Percentiles rank a stretch among this genome's conserved stretches.
Conservation (phyloP, 2,888 invertebrate species). For the Aricia artaxerxes region DNA sequence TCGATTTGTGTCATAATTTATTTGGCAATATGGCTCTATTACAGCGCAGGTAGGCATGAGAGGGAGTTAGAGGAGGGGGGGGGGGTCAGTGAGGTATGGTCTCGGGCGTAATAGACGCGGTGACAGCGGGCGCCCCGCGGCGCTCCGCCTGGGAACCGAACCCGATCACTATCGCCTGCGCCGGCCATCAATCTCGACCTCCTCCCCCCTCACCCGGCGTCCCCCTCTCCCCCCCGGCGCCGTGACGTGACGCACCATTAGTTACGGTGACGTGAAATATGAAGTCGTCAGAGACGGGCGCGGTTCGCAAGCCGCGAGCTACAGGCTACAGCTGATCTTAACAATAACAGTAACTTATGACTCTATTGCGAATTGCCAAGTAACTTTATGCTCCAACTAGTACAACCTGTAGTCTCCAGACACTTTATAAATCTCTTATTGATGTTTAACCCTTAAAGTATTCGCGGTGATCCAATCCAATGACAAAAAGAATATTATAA, state of each 20-base stretch:
- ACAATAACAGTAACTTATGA: background rate
- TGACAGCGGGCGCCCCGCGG: slow-evolving; percentile 21
- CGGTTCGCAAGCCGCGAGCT: background rate
- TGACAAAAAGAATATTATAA: background rate
- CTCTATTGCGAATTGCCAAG: background rate
- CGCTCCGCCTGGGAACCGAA: slow-evolving; percentile 12
- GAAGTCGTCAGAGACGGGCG: background rate
- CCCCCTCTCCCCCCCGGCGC: background rate
- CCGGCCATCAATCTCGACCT: background rate
- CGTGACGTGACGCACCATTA: slow-evolving; percentile 15
- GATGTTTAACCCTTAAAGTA: background rate
- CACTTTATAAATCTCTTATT: background rate
- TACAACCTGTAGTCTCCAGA: background rate
- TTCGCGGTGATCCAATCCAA: background rate
- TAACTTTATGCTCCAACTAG: background rate
- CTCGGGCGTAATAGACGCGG: background rate
- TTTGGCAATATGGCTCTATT: slow-evolving; percentile 14
- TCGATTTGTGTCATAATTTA: background rate
- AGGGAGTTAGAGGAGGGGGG: background rate
- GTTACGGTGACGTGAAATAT: slow-evolving; percentile 17
- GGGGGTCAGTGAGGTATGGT: background rate
- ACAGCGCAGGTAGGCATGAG: background rate
- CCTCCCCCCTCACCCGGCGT: background rate
- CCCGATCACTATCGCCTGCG: slow-evolving; percentile 14
- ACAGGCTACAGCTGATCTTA: background rate